Evolutionary conservation across 2,797 vertebrate genomes (phyloP), one percentile per base, ranked within the genome.

Genomic region (Chromis chromis): DNA sequence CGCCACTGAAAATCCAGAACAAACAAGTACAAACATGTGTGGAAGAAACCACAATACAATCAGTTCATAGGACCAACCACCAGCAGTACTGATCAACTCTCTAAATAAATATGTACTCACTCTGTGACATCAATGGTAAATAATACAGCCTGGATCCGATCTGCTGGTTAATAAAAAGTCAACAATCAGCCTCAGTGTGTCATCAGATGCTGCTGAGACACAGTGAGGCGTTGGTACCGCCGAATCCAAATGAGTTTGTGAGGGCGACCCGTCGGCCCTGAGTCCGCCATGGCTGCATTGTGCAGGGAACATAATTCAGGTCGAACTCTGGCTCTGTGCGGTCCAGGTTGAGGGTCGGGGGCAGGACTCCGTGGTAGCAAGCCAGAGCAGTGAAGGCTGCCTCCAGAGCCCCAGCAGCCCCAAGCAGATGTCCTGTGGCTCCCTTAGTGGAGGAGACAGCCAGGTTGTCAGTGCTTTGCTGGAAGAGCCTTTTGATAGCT

Each of bases 221-320:
- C 76, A 99, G 89, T 0, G 96, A 95, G 24, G 98, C 98, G 46
- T 99, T 99, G 3, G 98, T 99, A 28, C 98, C 98, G 0, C 98
- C 98, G 66, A 99, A 99, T 27, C 98, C 98, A 83, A 99, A 99
- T 0, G 98, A 99, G 92, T 99, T 99, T 3, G 95, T 96, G 57
- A 99, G 95, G 2, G 95, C 97, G 46, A 99, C 79, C 44, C 94
- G 83, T 1, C 94, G 90, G 13, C 94, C 93, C 57, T 49, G 78
- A 14, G 85, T 73, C 79, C 68, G 92, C 98, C 98, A 99, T 3
- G 91, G 81, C 90, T 98, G 98, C 0, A 96, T 93, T 31, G 64
- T 83, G 76, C 95, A 89, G 0, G 98, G 96, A 31, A 99, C 95
- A 19, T 99, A 99, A 70, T 99, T 98, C 50, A 99, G 94, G 90